Percentiles rank a stretch among this genome's conserved stretches.
Conservation (phyloP, 2,888 invertebrate species). For the Punctoribates punctum region DNA sequence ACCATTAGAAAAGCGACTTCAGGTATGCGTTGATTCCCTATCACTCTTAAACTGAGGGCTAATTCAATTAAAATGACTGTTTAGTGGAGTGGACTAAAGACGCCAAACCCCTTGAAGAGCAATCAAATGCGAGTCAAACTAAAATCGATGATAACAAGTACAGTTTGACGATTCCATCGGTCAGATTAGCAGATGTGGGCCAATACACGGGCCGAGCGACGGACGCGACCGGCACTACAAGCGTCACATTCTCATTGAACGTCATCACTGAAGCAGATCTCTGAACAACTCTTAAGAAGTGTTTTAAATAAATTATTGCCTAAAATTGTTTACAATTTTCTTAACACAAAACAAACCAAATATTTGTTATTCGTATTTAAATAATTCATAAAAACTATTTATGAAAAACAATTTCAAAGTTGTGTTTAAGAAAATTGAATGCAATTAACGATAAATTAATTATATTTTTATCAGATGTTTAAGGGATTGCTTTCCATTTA, state of each 20-base stretch:
- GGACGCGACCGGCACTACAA: slow-evolving; percentile 71
- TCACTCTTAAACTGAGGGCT: neutral
- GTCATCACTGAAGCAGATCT: slow-evolving; percentile 56
- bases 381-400: neutral
- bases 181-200: slow-evolving; percentile 72
- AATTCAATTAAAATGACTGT: slow-evolving; percentile 43
- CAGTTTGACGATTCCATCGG: slow-evolving; percentile 70
- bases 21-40: slow-evolving; percentile 53
- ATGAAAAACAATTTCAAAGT: neutral
- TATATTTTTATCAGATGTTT: slow-evolving; percentile 1
- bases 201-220: slow-evolving; percentile 82
- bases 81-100: slow-evolving; percentile 79
- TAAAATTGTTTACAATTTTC: neutral
- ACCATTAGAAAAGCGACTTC: slow-evolving; percentile 63
- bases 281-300: slow-evolving; percentile 1
- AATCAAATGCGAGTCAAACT: slow-evolving; percentile 67
- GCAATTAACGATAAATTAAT: neutral
- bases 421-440: slow-evolving; percentile 4
- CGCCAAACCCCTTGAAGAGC: slow-evolving; percentile 79
- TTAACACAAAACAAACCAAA: neutral
- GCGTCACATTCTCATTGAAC: slow-evolving; percentile 81
- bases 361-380: slow-evolving; percentile 8
- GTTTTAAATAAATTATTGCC: too few relatives aligned
- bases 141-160: slow-evolving; percentile 72
- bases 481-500: neutral